phyloP scores from a whole-genome alignment of 1,140 invertebrate species.

The Drosophila kepulauana region DNA sequence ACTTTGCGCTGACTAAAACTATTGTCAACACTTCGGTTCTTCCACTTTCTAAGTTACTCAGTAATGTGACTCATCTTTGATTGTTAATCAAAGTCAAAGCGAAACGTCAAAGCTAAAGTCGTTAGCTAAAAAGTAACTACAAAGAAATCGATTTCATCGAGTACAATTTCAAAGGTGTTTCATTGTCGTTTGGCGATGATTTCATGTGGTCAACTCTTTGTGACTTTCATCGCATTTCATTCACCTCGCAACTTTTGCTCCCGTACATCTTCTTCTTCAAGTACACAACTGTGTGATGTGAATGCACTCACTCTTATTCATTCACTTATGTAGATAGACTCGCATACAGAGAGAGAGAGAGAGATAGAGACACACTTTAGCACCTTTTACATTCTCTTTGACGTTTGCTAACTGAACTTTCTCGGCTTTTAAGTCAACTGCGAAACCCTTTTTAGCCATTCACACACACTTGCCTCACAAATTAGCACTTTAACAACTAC shows the following conservation, averaged over 20 bases:
- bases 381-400: conserved; percentile 45
- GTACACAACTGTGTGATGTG: not conserved
- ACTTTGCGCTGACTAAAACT: not conserved
- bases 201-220: conserved; percentile 5
- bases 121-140: conserved; percentile 2
- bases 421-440: conserved; percentile 32
- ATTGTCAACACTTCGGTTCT: not conserved
- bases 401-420: conserved; percentile 39
- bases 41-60: not conserved
- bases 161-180: conserved; percentile 21
- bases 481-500: conserved; percentile 47
- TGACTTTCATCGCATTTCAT: conserved; percentile 18
- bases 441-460: conserved; percentile 22
- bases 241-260: not conserved
- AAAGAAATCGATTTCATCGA: not conserved
- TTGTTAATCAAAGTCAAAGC: not conserved
- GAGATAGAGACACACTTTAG: not conserved
- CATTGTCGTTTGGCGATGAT: conserved; percentile 18
- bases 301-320: conserved; percentile 15
- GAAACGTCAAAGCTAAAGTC: not conserved
- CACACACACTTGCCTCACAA: conserved; percentile 25
- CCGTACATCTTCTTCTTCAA: not conserved
- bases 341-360: not conserved
- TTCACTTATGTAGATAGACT: not conserved
- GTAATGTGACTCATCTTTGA: not conserved